These are phyloP conservation scores for Cavia aperea DNA, from an alignment of 2,113 vertebrate genomes.

Conservation along the genomic window DNA sequence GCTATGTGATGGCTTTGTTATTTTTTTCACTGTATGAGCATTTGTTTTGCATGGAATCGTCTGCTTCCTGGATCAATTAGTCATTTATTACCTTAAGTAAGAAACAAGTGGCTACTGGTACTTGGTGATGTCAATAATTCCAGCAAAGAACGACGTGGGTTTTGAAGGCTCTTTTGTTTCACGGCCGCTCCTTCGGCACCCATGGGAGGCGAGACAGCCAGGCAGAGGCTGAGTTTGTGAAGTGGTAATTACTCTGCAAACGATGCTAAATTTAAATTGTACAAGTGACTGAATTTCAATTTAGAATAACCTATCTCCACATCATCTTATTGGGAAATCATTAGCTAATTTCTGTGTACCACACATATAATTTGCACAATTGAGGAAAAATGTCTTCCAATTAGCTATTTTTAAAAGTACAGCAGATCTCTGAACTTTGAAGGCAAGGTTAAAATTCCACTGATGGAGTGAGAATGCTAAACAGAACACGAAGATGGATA, in stretches of 20 bases:
- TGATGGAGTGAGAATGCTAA: background rate
- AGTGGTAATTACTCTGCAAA: constrained; percentile 44
- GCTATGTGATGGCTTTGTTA: background rate
- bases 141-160: background rate
- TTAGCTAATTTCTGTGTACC: constrained; percentile 53
- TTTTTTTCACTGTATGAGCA: background rate
- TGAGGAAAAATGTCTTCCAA: constrained; percentile 50
- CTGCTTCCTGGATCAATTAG: constrained; percentile 39
- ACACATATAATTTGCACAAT: constrained; percentile 42
- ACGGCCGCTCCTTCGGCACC: rapidly evolving
- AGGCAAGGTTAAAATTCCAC: constrained; percentile 10
- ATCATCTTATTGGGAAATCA: constrained; percentile 56
- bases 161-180: constrained; percentile 39
- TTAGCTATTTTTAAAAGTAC: constrained; percentile 37
- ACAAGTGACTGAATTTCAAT: constrained; percentile 59
- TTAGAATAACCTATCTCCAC: constrained; percentile 54
- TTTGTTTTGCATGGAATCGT: constrained; percentile 36
- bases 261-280: constrained; percentile 40
- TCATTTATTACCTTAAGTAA: constrained; percentile 53
- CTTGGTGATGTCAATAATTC: constrained; percentile 35
- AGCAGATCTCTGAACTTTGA: constrained; percentile 50
- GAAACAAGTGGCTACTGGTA: constrained; percentile 36
- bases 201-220: rapidly evolving
- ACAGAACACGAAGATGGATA: background rate
- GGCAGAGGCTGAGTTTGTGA: background rate